A percentile compares a stretch with the other conserved stretches of the same genome.
Evolutionary conservation across 1,140 invertebrate species (phyloP).

Genomic region (Drosophila seguyi): DNA sequence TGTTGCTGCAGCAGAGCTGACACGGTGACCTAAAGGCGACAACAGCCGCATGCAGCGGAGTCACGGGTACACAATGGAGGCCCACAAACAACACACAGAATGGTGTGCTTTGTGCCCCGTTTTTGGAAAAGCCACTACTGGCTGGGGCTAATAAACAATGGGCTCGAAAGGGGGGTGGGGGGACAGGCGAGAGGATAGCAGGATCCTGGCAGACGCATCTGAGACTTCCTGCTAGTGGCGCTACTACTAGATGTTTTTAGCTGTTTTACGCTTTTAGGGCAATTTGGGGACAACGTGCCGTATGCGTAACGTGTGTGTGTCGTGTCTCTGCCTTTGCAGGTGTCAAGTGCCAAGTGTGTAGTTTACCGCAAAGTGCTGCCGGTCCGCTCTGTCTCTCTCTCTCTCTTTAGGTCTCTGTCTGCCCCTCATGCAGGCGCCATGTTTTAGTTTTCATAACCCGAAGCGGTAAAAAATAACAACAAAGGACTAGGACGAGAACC

Average conservation of each 20-base stretch:
- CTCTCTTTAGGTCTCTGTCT: neutral
- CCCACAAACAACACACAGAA: conserved; percentile 34
- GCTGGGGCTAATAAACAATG: conserved; percentile 51
- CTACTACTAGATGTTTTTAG: conserved; percentile 47
- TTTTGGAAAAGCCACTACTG: conserved; percentile 30
- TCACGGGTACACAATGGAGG: conserved; percentile 32
- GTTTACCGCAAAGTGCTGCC: conserved; percentile 55
- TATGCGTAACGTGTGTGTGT: conserved; percentile 37
- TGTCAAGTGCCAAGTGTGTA: conserved; percentile 63
- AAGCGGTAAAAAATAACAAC: conserved; percentile 55
- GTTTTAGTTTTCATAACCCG: conserved; percentile 61
- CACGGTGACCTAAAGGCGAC: conserved; percentile 68
- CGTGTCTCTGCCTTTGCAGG: conserved; percentile 38
- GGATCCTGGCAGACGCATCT: conserved; percentile 28
- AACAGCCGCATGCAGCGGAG: conserved; percentile 50
- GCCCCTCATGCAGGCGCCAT: conserved; percentile 15
- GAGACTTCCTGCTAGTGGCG: conserved; percentile 45
- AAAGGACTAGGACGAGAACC: conserved; percentile 16
- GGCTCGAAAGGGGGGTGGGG: conserved; percentile 15
- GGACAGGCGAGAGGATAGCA: neutral
- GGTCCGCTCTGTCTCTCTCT: neutral
- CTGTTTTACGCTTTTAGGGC: conserved; percentile 54
- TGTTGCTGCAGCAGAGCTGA: conserved; percentile 56
- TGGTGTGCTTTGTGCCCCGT: conserved; percentile 43
- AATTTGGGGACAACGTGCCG: conserved; percentile 44